Base-by-base conservation (phyloP, 2,797 vertebrate genomes). In the Miichthys miiuy region DNA sequence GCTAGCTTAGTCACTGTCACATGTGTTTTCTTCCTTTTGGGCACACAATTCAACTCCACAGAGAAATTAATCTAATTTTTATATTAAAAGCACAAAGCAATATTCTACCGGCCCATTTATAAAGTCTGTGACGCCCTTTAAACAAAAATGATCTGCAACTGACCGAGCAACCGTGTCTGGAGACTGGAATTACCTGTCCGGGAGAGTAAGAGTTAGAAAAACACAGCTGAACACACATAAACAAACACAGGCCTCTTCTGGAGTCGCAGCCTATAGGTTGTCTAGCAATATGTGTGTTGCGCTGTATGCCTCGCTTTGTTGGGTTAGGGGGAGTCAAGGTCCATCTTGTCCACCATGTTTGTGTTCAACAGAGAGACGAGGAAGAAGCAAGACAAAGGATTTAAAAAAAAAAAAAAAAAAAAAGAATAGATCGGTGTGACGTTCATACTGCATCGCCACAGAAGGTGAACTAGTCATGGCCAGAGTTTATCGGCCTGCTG, bases 121-220 rank as follows among this genome's bases (percentile, higher is more conserved):
- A 16, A 57, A 16, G 18, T 57, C n/a, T 46, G 10, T 61, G 13
- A 42, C 14, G 27, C 8, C 13, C n/a, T 60, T 55, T 38, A 72
- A 83, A 75, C 55, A 62, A 55, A 58, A 68, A 4, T 13, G 34
- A 55, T 48, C 30, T 70, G 62, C 48, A 38, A 8, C 34, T 38
- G 41, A 41, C 51, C 3, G 50, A 67, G 65, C 52, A 73, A 48
- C 77, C 60, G 62, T 74, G 71, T 85, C 46, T 44, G 61, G 25
- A 68, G 86, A 94, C 94, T 91, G 92, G 93, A 94, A 92, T 92
- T 94, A 94, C 93, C 93, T 88, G 95, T 92, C 87, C 88, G 83
- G 74, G 69, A 86, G 72, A 80, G 66, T 66, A 30, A 84, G 80
- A 56, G 42, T 72, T 62, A 86, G 73, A 72, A 77, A 67, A 73